Evolutionary conservation across 2,113 vertebrate species (phyloP).

Genomic region (Merops nubicus): DNA sequence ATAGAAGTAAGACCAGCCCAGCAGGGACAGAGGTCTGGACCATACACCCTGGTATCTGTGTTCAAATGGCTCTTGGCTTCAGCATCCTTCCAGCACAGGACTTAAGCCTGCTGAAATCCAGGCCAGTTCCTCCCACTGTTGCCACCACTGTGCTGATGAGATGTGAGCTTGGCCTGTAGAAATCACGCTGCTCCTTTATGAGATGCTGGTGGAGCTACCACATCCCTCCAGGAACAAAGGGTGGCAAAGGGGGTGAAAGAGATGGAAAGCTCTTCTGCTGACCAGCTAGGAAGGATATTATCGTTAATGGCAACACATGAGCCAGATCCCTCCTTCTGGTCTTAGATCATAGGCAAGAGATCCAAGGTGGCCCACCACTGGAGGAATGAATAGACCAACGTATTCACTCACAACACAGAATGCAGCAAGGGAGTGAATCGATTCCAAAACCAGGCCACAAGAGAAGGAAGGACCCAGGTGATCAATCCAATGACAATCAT

Average conservation of each 20-base stretch:
- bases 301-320: no score
- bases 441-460: no score
- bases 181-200: background rate
- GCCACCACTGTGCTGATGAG: background rate
- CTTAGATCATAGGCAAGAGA: no score
- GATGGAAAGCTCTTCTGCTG: no score
- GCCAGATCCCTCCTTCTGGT: no score
- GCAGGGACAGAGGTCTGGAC: background rate
- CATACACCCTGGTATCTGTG: background rate
- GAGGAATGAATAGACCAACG: no score
- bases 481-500: no score
- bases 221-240: background rate
- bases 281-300: no score
- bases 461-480: no score
- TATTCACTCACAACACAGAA: no score
- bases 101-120: background rate
- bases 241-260: background rate
- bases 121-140: background rate
- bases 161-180: background rate
- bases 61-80: background rate
- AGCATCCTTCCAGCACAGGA: background rate
- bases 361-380: no score
- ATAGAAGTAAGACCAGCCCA: background rate
- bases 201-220: background rate
- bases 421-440: no score